Conservation (phyloP, 2,113 vertebrate species). For the Tenebrosternarchus preto region DNA sequence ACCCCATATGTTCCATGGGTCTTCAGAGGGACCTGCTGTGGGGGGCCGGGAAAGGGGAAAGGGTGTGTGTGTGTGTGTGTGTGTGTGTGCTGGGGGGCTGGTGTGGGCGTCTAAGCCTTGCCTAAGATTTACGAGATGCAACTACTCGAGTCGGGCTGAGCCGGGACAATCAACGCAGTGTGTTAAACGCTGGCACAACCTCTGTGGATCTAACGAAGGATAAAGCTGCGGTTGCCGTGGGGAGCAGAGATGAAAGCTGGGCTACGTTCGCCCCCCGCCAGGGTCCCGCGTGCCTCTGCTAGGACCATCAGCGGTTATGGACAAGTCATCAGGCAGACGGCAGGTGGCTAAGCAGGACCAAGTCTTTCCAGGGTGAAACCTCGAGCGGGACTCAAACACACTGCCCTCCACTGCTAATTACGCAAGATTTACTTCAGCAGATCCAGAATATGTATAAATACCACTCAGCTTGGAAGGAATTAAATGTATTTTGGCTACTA, state of each 20-base stretch:
- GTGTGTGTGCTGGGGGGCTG: background rate
- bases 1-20: conserved; percentile 33
- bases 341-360: background rate
- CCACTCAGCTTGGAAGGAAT: background rate
- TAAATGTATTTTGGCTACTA: conserved; percentile 20
- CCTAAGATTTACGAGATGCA: conserved; percentile 35
- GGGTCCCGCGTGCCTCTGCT: background rate
- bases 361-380: conserved; percentile 17
- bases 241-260: conserved; percentile 6
- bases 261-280: background rate
- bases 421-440: conserved; percentile 22
- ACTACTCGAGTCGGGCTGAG: background rate
- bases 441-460: background rate
- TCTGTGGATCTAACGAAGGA: conserved; percentile 11
- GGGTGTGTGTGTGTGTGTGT: too few species aligned
- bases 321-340: conserved; percentile 30
- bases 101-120: background rate
- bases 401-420: conserved; percentile 25
- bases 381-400: conserved; percentile 8
- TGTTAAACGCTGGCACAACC: conserved; percentile 29
- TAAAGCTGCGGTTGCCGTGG: background rate
- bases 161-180: background rate
- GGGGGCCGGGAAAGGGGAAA: background rate
- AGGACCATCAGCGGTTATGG: background rate
- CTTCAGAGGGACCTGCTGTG: background rate